Evolutionary conservation across 53 echinoderm and acorn worm genomes (phyloP).

Genomic region (Paracentrotus lividus): DNA sequence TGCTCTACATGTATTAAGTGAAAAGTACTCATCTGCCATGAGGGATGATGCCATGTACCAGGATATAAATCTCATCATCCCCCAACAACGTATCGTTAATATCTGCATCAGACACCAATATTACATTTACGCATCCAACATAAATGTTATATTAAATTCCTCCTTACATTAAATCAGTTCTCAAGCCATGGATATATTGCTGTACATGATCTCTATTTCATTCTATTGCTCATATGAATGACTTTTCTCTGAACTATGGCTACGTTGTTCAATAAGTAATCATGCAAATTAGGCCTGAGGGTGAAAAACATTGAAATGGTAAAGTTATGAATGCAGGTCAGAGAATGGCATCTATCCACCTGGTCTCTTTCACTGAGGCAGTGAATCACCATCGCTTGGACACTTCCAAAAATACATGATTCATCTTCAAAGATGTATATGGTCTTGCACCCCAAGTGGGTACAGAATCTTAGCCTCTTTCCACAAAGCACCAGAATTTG

Average conservation of each 20-base stretch:
- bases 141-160: background rate
- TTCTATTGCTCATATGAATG: background rate
- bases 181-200: background rate
- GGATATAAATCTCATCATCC: background rate
- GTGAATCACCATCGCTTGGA: slow-evolving; percentile 55
- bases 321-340: slow-evolving; percentile 54
- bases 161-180: background rate
- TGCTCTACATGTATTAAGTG: background rate
- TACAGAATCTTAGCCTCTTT: slow-evolving; percentile 47
- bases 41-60: background rate
- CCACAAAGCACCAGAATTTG: slow-evolving; percentile 44
- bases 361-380: background rate
- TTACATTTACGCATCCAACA: background rate
- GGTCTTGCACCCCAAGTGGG: slow-evolving; percentile 56
- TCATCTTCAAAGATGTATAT: slow-evolving; percentile 37
- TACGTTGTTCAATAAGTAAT: slow-evolving; percentile 3
- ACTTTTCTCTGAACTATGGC: background rate
- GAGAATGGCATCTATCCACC: slow-evolving; percentile 32
- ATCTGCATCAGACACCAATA: background rate
- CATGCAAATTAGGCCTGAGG: background rate
- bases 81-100: background rate
- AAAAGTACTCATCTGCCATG: slow-evolving; percentile 15
- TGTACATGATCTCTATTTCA: background rate
- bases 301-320: slow-evolving; percentile 5
- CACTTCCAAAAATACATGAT: slow-evolving; percentile 66